A percentile compares a stretch with the other conserved stretches of the same genome.
Evolutionary conservation across 2,797 vertebrate genomes (phyloP).

Genomic region (Moxostoma hubbsi): DNA sequence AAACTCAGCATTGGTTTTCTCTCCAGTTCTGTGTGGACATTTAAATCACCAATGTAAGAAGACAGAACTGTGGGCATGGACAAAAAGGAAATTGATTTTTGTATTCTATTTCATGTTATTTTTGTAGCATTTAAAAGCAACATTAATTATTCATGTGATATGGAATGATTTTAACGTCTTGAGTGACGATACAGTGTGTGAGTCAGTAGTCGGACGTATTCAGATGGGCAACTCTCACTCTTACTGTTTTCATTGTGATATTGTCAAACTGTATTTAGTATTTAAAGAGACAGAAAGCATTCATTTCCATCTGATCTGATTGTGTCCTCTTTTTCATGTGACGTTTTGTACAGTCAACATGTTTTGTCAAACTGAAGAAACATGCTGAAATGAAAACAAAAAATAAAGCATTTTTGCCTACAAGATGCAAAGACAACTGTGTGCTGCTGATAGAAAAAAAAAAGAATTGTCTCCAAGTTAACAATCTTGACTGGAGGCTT

Average conservation of each 20-base stretch:
- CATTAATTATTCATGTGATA: slow-evolving; percentile 79
- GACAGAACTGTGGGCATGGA: slow-evolving; percentile 18
- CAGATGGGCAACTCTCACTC: slow-evolving; percentile 43
- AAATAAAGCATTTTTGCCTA: slow-evolving; percentile 58
- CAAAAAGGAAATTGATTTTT: slow-evolving; percentile 51
- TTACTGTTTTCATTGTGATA: slow-evolving; percentile 52
- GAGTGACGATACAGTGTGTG: slow-evolving; percentile 48
- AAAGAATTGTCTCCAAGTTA: not conserved
- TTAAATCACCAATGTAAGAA: slow-evolving; percentile 39
- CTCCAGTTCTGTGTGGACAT: slow-evolving; percentile 34
- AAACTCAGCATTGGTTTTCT: slow-evolving; percentile 44
- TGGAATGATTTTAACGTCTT: slow-evolving; percentile 72
- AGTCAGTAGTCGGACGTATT: slow-evolving; percentile 52
- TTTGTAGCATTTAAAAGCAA: slow-evolving; percentile 85
- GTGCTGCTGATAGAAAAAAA: slow-evolving; percentile 12
- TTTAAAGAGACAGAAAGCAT: slow-evolving; percentile 52
- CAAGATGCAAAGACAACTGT: slow-evolving; percentile 7
- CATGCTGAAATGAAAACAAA: slow-evolving; percentile 40
- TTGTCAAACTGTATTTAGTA: slow-evolving; percentile 56
- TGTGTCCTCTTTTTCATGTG: slow-evolving; percentile 54
- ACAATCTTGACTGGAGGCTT: not conserved
- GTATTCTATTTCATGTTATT: slow-evolving; percentile 79
- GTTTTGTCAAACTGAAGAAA: slow-evolving; percentile 53
- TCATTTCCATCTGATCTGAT: slow-evolving; percentile 50
- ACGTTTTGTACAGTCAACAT: slow-evolving; percentile 58